A percentile compares a stretch with the other conserved stretches of the same genome.
These are phyloP conservation scores for Callithrix jacchus DNA, from an alignment of 2,113 vertebrate genomes.

Conservation along the genomic window DNA sequence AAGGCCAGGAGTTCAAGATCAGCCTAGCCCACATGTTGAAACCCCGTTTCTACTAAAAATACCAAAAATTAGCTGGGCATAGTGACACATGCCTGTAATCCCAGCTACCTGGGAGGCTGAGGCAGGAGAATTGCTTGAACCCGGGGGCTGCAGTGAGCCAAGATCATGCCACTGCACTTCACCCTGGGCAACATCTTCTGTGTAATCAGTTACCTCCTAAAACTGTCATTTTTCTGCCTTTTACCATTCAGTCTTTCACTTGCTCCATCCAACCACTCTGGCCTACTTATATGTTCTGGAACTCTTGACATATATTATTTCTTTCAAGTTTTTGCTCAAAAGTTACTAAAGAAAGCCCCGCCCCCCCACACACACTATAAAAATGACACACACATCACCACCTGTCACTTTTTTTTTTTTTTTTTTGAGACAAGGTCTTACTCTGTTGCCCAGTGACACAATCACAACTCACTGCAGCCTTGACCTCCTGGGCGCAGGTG, in stretches of 20 bases:
- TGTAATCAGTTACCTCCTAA: neutral
- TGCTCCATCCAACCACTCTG: neutral
- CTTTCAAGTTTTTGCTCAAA: neutral
- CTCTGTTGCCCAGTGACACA: neutral
- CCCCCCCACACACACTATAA: neutral
- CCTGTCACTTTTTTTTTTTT: neutral
- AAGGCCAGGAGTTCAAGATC: no score
- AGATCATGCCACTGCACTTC: no score
- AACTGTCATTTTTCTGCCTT: neutral
- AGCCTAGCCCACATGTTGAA: no score
- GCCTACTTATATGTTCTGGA: neutral
- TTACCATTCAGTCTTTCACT: neutral
- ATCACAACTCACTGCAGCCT: neutral
- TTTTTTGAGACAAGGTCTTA: neutral
- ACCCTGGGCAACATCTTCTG: neutral
- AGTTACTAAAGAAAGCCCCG: neutral
- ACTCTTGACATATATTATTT: neutral
- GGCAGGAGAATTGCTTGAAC: no score
- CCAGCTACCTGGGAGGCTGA: no score
- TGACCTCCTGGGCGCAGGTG: neutral
- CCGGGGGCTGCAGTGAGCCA: no score
- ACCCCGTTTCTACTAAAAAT: no score
- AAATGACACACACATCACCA: neutral
- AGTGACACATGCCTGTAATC: no score
- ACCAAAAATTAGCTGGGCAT: no score